These are phyloP conservation scores for Cephus rjabovi DNA, from an alignment of 2,888 invertebrate species.

Conservation along the genomic window DNA sequence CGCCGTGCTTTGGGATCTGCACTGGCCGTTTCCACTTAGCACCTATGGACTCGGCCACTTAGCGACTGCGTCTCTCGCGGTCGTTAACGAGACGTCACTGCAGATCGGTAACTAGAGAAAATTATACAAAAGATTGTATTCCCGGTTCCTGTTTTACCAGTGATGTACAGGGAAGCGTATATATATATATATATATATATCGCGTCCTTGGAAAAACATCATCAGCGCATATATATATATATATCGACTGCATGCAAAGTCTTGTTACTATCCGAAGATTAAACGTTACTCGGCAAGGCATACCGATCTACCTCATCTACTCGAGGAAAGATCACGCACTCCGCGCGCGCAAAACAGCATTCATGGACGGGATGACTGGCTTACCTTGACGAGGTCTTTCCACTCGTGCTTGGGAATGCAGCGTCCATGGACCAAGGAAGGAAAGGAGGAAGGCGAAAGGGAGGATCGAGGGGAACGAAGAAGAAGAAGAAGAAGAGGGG, in stretches of 20 bases:
- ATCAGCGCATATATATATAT: too few relatives aligned
- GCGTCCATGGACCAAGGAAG: slow-evolving; percentile 32
- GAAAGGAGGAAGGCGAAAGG: slow-evolving; percentile 14
- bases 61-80: slow-evolving; percentile 20
- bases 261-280: not conserved
- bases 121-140: not conserved
- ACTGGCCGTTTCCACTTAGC: slow-evolving; percentile 16
- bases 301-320: not conserved
- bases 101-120: not conserved
- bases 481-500: not conserved
- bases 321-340: not conserved
- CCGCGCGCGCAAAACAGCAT: slow-evolving; percentile 33
- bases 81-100: slow-evolving; percentile 35
- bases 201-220: too few relatives aligned
- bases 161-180: not conserved
- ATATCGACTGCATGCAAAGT: not conserved
- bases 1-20: not conserved
- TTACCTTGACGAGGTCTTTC: slow-evolving; percentile 64
- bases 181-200: too few relatives aligned
- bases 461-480: slow-evolving; percentile 8
- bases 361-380: slow-evolving; percentile 50
- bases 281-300: not conserved
- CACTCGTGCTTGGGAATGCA: slow-evolving; percentile 60
- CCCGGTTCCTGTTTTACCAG: not conserved
- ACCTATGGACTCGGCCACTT: slow-evolving; percentile 28